Evolutionary conservation across 2,888 invertebrate species (phyloP), one percentile per base, ranked within the genome.

Genomic region (Halictus quadricinctus): DNA sequence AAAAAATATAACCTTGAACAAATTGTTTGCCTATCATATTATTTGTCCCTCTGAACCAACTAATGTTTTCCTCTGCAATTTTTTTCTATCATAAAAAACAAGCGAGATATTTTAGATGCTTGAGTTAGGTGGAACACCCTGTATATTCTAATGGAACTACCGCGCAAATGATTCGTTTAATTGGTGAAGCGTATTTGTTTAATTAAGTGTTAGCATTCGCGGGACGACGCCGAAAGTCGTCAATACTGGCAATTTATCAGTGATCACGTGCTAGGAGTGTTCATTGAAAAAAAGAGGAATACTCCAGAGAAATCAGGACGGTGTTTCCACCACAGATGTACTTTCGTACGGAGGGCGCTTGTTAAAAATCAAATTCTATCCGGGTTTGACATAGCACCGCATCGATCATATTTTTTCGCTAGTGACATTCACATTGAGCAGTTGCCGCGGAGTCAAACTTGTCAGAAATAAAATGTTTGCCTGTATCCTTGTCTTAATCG

Each of bases 291-390:
- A 79, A 72, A 76, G 77, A 72, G 29, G 29, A 70, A 78, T 66
- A 50, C 72, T 78, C 78, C 29, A 66, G 79, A 81, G 81, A 66
- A 81, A 79, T 81, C 79, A 79, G 46, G 13, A 18, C 66, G 50
- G 36, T 73, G 54, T 79, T 41, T 12, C 46, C 48, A 25, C n/a
- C 50, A 43, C 15, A 46, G 43, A 66, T 66, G 50, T 50, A 50
- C 41, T 12, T 72, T 50, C 5, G n/a, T 58, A n/a, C 54, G 29
- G 29, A 7, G 36, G 58, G 8, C 10, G 46, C 18, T 79, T 48
- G 70, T 70, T 72, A 43, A 75, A 75, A 80, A 25, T 54, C 46
- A 46, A 81, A 79, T 79, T 74, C 36, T 43, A 48, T 58, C 50
- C 50, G 41, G 80, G 48, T 72, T 77, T n/a, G 36, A 12, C 29